Conservation (phyloP, 2,888 invertebrate species). For the Drosophila mulleri region DNA sequence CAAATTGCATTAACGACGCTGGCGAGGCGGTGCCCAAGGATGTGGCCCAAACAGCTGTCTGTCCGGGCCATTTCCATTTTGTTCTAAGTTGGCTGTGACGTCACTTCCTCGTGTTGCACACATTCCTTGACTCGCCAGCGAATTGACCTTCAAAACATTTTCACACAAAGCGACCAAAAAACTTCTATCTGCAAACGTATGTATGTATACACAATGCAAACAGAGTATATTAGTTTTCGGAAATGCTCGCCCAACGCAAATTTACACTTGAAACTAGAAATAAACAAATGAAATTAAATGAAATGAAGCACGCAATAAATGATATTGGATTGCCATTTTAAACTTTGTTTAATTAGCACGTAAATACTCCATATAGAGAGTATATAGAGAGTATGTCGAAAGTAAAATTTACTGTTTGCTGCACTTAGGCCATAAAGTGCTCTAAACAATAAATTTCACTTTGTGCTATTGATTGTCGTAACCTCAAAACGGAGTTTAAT, state of each 20-base stretch:
- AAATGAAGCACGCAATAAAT: too few relatives aligned
- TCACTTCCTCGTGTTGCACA: slow-evolving; percentile 37
- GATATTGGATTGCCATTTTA: too few relatives aligned
- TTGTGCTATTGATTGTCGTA: too few relatives aligned
- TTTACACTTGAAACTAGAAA: too few relatives aligned
- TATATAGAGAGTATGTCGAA: too few relatives aligned
- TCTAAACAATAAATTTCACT: too few relatives aligned
- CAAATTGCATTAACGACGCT: slow-evolving; percentile 36
- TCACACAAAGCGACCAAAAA: slow-evolving; percentile 8
- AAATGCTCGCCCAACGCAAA: not conserved
- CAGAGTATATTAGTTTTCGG: not conserved
- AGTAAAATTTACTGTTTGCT: too few relatives aligned
- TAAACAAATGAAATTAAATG: too few relatives aligned
- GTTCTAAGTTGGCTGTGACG: slow-evolving; percentile 47
- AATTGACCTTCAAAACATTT: slow-evolving; percentile 48
- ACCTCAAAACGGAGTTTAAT: too few relatives aligned
- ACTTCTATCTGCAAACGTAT: not conserved
- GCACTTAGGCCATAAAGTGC: too few relatives aligned
- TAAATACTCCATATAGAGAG: too few relatives aligned
- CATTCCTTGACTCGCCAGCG: slow-evolving; percentile 18
- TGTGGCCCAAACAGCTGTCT: slow-evolving; percentile 9
- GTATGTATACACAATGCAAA: not conserved
- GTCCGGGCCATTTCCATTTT: slow-evolving; percentile 15
- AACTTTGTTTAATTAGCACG: too few relatives aligned
- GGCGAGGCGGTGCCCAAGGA: slow-evolving; percentile 10